Conservation (phyloP, 1,140 invertebrate species). For the Drosophila mauritiana region DNA sequence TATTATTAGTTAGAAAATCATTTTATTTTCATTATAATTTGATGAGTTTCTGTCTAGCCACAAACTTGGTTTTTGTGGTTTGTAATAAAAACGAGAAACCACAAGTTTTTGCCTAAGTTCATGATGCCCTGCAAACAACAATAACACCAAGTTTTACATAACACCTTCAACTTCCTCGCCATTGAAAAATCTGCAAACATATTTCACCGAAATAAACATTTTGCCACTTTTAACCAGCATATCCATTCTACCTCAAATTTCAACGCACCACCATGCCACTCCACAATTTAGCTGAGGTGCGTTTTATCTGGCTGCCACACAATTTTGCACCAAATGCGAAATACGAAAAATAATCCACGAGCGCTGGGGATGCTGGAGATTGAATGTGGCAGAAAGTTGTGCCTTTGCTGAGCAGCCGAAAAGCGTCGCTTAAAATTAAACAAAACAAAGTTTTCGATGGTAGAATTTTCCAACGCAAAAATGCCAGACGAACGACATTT, state of each 20-base stretch:
- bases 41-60: neutral
- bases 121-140: constrained; percentile 15
- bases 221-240: constrained; percentile 43
- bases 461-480: constrained; percentile 29
- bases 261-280: neutral
- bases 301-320: constrained; percentile 57
- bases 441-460: constrained; percentile 56
- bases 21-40: neutral
- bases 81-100: constrained; percentile 11
- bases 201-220: constrained; percentile 57
- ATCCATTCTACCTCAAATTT: neutral
- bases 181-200: constrained; percentile 32
- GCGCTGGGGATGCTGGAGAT: constrained; percentile 7
- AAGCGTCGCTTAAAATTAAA: constrained; percentile 66
- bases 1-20: neutral
- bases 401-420: constrained; percentile 28
- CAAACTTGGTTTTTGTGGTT: neutral
- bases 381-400: constrained; percentile 46
- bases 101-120: constrained; percentile 15
- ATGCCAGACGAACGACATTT: constrained; percentile 47
- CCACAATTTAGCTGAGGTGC: constrained; percentile 10
- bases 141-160: constrained; percentile 18
- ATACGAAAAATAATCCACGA: constrained; percentile 49
- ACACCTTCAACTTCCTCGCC: neutral
- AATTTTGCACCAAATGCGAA: constrained; percentile 61